Evolutionary conservation across 2,797 vertebrate species (phyloP).

Genomic region (Labeo calbasu): DNA sequence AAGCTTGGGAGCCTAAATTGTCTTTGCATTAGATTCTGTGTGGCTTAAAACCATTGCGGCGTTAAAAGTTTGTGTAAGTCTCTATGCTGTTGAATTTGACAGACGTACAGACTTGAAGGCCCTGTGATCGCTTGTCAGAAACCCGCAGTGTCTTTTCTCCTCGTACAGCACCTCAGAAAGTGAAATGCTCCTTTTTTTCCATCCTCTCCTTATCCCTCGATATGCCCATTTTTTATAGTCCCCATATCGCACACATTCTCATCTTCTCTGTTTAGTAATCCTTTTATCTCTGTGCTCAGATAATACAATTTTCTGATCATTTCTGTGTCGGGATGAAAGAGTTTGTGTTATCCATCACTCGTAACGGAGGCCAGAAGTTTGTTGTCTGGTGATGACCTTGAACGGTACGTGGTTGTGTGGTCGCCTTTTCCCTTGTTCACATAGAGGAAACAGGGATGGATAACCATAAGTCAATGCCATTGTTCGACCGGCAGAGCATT

Average conservation of each 20-base stretch:
- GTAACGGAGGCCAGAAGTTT: neutral
- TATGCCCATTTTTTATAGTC: slow-evolving; percentile 22
- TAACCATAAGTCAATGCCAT: slow-evolving; percentile 48
- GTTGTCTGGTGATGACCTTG: slow-evolving; percentile 35
- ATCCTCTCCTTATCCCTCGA: neutral
- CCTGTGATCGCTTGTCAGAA: slow-evolving; percentile 24
- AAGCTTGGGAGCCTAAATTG: neutral
- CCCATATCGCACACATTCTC: slow-evolving; percentile 9
- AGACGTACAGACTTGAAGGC: neutral
- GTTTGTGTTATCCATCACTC: slow-evolving; percentile 31
- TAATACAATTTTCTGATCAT: slow-evolving; percentile 39
- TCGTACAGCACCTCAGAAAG: neutral
- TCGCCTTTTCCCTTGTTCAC: slow-evolving; percentile 8
- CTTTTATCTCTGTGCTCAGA: slow-evolving; percentile 32
- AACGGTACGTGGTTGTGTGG: slow-evolving; percentile 12
- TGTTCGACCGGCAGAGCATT: slow-evolving; percentile 72
- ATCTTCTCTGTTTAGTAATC: slow-evolving; percentile 30
- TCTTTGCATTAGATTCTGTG: neutral
- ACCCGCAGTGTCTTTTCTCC: neutral
- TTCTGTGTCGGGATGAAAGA: slow-evolving; percentile 34
- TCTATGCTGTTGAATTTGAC: neutral
- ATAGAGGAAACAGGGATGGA: neutral
- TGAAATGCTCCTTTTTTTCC: neutral
- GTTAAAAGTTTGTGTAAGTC: neutral
- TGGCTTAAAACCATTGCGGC: neutral